These are phyloP conservation scores for Dryococelus australis DNA, from an alignment of 2,888 invertebrate genomes.

Conservation along the genomic window DNA sequence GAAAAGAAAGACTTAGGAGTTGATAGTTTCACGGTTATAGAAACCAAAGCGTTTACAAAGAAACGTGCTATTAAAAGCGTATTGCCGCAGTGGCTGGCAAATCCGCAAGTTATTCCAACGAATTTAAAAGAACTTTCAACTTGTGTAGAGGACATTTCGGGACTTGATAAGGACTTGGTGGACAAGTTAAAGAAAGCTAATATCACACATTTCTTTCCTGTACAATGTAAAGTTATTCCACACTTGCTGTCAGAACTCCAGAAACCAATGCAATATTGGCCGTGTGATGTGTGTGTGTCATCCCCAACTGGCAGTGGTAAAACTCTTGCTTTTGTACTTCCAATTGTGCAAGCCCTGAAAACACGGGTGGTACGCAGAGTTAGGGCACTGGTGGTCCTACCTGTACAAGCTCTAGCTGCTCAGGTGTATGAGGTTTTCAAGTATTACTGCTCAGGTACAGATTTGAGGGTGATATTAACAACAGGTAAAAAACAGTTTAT, in stretches of 20 bases:
- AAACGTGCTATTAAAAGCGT: conserved; percentile 69
- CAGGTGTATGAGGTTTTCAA: conserved; percentile 89
- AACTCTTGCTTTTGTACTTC: conserved; percentile 92
- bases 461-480: conserved; percentile 72
- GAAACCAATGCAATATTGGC: conserved; percentile 70
- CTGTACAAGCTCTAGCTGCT: conserved; percentile 88
- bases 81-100: conserved; percentile 86
- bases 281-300: conserved; percentile 93
- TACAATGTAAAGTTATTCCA: conserved; percentile 80
- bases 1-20: conserved; percentile 48
- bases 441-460: conserved; percentile 71
- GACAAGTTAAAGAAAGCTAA: conserved; percentile 72
- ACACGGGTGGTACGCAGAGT: conserved; percentile 70
- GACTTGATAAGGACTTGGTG: conserved; percentile 70
- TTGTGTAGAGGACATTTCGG: conserved; percentile 65
- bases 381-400: conserved; percentile 88
- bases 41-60: conserved; percentile 64
- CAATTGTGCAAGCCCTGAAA: conserved; percentile 80
- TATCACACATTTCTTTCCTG: conserved; percentile 80
- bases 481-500: conserved; percentile 49
- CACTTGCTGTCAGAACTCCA: conserved; percentile 73
- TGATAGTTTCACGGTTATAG: conserved; percentile 71
- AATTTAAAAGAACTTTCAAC: conserved; percentile 67
- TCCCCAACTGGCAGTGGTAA: conserved; percentile 99
- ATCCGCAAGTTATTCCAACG: conserved; percentile 80